Evolutionary conservation across 2,888 invertebrate genomes (phyloP).

Genomic region (Napeogenes sylphis): DNA sequence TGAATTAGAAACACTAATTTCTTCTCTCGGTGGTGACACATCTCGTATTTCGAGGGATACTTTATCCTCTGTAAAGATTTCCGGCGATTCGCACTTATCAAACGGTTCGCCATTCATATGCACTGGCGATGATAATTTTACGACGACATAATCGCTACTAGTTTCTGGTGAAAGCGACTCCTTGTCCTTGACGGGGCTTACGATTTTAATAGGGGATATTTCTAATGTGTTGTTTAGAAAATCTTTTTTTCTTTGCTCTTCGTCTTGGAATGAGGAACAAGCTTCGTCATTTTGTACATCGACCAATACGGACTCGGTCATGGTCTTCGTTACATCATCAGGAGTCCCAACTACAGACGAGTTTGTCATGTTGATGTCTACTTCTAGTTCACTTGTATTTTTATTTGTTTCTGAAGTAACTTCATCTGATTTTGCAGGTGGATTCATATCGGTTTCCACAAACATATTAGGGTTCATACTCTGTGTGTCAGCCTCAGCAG

Average conservation of each 20-base stretch:
- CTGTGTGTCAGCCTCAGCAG: constrained; percentile 59
- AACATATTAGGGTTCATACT: constrained; percentile 41
- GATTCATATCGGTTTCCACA: constrained; percentile 13
- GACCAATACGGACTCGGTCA: constrained; percentile 32
- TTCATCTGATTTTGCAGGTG: background rate
- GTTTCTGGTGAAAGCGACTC: constrained; percentile 56
- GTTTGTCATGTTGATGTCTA: constrained; percentile 22
- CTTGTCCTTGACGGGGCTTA: constrained; percentile 57
- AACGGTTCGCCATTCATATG: constrained; percentile 63
- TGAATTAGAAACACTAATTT: constrained; percentile 39
- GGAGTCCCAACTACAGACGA: constrained; percentile 23
- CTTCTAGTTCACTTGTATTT: constrained; percentile 7
- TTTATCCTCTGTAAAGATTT: constrained; percentile 71
- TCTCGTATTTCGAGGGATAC: constrained; percentile 62
- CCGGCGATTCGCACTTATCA: constrained; percentile 60
- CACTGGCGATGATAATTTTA: constrained; percentile 60
- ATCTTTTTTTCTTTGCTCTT: constrained; percentile 66
- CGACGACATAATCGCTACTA: constrained; percentile 59
- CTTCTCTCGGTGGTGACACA: constrained; percentile 60
- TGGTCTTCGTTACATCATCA: constrained; percentile 38
- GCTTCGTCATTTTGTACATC: constrained; percentile 38
- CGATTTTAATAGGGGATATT: constrained; percentile 78
- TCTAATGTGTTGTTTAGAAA: constrained; percentile 77
- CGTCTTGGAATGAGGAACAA: constrained; percentile 61
- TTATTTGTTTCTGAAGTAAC: background rate